Percentiles rank a stretch among this genome's conserved stretches.
These are phyloP conservation scores for Agrochola macilenta DNA, from an alignment of 2,888 invertebrate genomes.

Conservation along the genomic window DNA sequence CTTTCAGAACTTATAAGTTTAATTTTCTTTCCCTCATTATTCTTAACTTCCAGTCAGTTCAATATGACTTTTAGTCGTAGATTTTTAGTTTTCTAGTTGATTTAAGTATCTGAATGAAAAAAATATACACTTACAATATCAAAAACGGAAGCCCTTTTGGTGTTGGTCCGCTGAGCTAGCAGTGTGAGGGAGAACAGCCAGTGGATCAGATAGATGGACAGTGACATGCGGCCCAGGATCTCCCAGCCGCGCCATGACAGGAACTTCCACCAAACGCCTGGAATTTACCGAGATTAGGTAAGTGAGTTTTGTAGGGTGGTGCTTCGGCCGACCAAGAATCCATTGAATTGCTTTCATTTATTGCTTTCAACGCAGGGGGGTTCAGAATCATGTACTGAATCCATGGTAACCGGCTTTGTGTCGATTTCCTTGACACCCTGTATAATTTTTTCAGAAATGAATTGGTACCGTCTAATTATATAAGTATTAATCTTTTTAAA, in stretches of 20 bases:
- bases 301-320: neutral
- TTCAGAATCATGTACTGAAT: no score
- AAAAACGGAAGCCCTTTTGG: constrained; percentile 61
- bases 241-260: constrained; percentile 79
- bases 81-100: neutral
- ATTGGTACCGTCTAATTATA: no score
- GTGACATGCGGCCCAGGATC: constrained; percentile 77
- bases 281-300: neutral
- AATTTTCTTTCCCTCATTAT: neutral
- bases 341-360: neutral
- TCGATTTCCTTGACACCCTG: no score
- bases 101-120: neutral
- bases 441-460: no score
- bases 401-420: no score
- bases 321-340: neutral
- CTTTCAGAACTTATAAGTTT: neutral
- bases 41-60: neutral
- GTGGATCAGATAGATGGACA: constrained; percentile 77
- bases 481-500: no score
- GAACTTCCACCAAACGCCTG: constrained; percentile 75
- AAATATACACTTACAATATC: constrained; percentile 65
- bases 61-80: neutral
- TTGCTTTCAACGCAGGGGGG: no score
- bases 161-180: constrained; percentile 64
- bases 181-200: constrained; percentile 73